Base-by-base conservation (phyloP, 1,140 invertebrate genomes). In the Dendrolimus kikuchii region DNA sequence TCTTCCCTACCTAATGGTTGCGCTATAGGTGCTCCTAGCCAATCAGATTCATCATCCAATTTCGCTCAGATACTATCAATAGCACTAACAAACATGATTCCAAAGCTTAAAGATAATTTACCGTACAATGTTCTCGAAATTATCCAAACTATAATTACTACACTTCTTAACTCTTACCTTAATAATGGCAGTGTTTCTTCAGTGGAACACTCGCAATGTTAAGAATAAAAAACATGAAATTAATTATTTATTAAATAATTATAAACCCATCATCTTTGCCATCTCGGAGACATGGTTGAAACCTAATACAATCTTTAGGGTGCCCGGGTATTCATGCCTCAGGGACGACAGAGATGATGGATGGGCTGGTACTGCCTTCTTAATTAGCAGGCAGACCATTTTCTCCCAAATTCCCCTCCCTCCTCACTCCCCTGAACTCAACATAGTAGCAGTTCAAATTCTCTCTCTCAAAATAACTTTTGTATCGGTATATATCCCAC, bases 241-340 rank as follows among this genome's bases (percentile, higher is more conserved):
- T 5, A 50, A 40, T 50, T 40, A 50, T 50, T 40, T 50, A 41
- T 5, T 50, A 10, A 50, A 50, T n/a, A 50, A 50, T 7, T 41
- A 50, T 41, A 39, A 50, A 40, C 48, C 48, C 5, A 10, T 50
- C 7, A n/a, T 50, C 9, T 9, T 41, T 50, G 38, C 38, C 10
- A 7, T 50, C 7, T 40, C 39, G 4, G 48, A 50, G 23, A 50
- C 38, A 5, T 50, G 48, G 48, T 40, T 50, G 9, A 41, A 50
- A 40, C 38, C 38, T 40, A 9, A 9, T 40, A 5, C 38, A 7
- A 23, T 41, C 6, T 50, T 50, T 9, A 40, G 9, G 41, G 7
- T 50, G 5, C 38, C n/a, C 5, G 39, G 39, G 5, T 50, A 40
- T 23, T 4, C 7, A 40, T 40, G 38, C 41, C 7, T 50, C n/a